Percentiles rank a stretch among this genome's conserved stretches.
These are phyloP conservation scores for Garrulus glandarius DNA, from an alignment of 2,797 vertebrate species.

Conservation along the genomic window DNA sequence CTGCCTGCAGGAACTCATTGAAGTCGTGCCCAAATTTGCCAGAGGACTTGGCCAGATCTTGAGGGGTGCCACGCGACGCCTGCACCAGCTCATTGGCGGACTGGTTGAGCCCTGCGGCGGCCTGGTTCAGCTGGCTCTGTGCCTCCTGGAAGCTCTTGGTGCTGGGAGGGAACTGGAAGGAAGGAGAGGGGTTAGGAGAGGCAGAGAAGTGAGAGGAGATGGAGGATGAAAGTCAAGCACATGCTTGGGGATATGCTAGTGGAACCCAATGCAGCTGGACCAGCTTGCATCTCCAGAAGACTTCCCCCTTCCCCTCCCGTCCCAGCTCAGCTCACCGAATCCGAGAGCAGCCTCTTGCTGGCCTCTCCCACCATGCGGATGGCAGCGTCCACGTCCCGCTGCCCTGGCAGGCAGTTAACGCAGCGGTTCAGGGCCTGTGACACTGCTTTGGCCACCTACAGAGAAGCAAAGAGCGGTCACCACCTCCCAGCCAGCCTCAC, in stretches of 20 bases:
- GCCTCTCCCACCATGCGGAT: slow-evolving; percentile 91
- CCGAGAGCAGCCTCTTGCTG: slow-evolving; percentile 89
- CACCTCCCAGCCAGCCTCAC: not conserved
- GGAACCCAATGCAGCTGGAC: accelerated
- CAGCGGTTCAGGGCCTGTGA: slow-evolving; percentile 92
- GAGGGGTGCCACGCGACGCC: slow-evolving; percentile 89
- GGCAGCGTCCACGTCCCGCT: slow-evolving; percentile 94
- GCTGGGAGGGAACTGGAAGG: slow-evolving; percentile 87
- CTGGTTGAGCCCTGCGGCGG: slow-evolving; percentile 91
- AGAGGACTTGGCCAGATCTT: slow-evolving; percentile 89
- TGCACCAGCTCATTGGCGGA: slow-evolving; percentile 96
- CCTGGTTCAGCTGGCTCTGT: slow-evolving; percentile 88
- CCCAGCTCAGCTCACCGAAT: slow-evolving; percentile 79
- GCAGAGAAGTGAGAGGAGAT: not conserved
- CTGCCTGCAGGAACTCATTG: slow-evolving; percentile 91
- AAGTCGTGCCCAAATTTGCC: slow-evolving; percentile 96
- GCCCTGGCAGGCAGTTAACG: slow-evolving; percentile 94
- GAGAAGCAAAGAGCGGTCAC: not conserved
- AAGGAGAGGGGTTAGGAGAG: not conserved
- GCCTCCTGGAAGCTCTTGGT: slow-evolving; percentile 93
- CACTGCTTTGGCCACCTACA: slow-evolving; percentile 94
- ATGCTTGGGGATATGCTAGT: not conserved
- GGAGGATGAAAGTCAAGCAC: not conserved
- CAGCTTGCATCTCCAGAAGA: accelerated
- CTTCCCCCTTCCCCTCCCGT: accelerated